phyloP scores from a whole-genome alignment of 2,888 invertebrate genomes.

The Trichacis sp. region DNA sequence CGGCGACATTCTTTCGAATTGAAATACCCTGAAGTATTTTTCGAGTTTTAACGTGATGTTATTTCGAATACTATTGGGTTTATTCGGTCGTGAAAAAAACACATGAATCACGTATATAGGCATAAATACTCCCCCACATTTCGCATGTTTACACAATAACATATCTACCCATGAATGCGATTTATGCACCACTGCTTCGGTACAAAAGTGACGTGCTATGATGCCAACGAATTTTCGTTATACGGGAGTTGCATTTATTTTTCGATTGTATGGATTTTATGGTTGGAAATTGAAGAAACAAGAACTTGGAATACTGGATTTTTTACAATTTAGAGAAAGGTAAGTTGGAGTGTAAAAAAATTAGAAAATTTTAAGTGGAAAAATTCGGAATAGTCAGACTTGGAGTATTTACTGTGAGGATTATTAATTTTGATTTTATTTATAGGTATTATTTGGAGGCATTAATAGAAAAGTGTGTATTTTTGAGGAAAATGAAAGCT shows the following conservation, averaged over 20 bases:
- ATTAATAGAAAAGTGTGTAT: no score
- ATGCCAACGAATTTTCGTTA: conserved; percentile 20
- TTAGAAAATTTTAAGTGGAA: no score
- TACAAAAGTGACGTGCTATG: conserved; percentile 56
- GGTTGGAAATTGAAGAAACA: conserved; percentile 51
- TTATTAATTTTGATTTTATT: no score
- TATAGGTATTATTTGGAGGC: no score
- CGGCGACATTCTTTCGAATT: no score
- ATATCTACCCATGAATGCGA: conserved; percentile 41
- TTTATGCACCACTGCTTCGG: conserved; percentile 59
- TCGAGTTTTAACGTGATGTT: background rate
- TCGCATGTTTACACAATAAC: conserved; percentile 24
- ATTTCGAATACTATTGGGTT: conserved; percentile 27
- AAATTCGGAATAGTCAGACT: no score
- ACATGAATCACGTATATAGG: conserved; percentile 5
- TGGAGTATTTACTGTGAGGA: no score
- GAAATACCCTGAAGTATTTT: background rate
- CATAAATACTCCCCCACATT: conserved; percentile 7
- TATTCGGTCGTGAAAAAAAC: conserved; percentile 23
- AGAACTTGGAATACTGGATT: no score
- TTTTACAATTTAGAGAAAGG: no score
- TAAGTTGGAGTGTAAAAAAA: no score
- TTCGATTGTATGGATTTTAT: conserved; percentile 64
- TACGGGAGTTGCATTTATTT: conserved; percentile 32
- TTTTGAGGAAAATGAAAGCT: no score